Base-by-base conservation (phyloP, 2,797 vertebrate genomes). In the Acipenser transmontanus region DNA sequence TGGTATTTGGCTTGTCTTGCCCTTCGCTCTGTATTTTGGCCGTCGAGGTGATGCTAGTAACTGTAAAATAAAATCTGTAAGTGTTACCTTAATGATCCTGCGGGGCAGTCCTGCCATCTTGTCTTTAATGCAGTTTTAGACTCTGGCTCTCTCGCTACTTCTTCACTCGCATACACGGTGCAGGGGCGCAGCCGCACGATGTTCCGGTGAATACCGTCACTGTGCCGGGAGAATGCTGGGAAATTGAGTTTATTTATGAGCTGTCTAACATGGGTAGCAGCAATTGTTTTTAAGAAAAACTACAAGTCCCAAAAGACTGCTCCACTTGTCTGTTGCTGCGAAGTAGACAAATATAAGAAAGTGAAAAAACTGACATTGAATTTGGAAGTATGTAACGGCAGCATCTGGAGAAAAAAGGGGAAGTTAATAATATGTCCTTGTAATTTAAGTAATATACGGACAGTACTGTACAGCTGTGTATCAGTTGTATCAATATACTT, bases 31-130 rank as follows among this genome's bases (percentile, higher is more conserved):
- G 4, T 7, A 10, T 11, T 1, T n/a, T 9, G 8, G 47, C 54
- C 52, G 7, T 8, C 7, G 10, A 47, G 17, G 1, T 6, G 14
- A 48, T 14, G 9, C 48, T 11, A 13, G 17, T 34, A 17, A 61
- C n/a, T 47, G 14, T 47, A 67, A 1, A 61, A 34, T 3, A 34
- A 34, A 8, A 61, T 10, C n/a, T 17, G 9, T 12, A 47, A 13
- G 10, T 34, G 59, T 75, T 94, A 95, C 95, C 95, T 96, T 97
- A 80, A 92, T 88, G 80, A 98, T 98, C 85, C 95, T 97, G 83
- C 95, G 94, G 87, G 95, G 93, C 86, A 98, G 87, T 87, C 91
- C 93, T 85, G 94, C 85, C 96, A 98, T 98, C 91, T 93, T 95
- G 94, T 94, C 89, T 92, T 34, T 85, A 89, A 89, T 90, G 86